Percentiles rank a stretch among this genome's conserved stretches.
phyloP scores from a whole-genome alignment of 2,797 vertebrate species.

The Cetoscarus ocellatus region DNA sequence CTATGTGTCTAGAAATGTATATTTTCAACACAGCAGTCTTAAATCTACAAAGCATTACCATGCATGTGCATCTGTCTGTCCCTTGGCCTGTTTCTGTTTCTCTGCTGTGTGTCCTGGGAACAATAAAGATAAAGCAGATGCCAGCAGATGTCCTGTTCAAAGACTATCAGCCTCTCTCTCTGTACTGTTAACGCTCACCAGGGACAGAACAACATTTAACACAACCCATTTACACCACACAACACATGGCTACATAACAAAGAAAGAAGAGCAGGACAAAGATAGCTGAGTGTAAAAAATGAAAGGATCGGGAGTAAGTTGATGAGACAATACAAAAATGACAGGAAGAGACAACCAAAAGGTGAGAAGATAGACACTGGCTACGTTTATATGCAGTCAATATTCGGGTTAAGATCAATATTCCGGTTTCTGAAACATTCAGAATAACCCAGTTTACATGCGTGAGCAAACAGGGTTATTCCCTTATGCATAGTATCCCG shows the following conservation, averaged over 20 bases:
- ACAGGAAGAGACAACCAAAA: no score
- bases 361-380: no score
- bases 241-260: conserved; percentile 68
- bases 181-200: conserved; percentile 93
- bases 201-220: conserved; percentile 84
- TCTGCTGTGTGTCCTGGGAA: conserved; percentile 86
- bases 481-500: no score
- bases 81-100: conserved; percentile 58
- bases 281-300: conserved; percentile 5
- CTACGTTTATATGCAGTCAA: no score
- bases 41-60: conserved; percentile 67
- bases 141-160: conserved; percentile 97
- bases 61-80: conserved; percentile 47
- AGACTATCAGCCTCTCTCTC: conserved; percentile 93
- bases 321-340: conserved; percentile 13
- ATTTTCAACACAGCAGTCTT: not conserved
- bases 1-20: not conserved
- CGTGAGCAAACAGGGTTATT: no score
- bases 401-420: no score
- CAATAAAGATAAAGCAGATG: conserved; percentile 98
- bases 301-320: conserved; percentile 1
- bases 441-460: no score
- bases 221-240: conserved; percentile 73
- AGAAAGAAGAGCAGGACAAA: conserved; percentile 10
- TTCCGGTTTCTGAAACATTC: no score